These are phyloP conservation scores for Eptatretus burgeri DNA, from an alignment of 2,113 vertebrate genomes.

Conservation along the genomic window DNA sequence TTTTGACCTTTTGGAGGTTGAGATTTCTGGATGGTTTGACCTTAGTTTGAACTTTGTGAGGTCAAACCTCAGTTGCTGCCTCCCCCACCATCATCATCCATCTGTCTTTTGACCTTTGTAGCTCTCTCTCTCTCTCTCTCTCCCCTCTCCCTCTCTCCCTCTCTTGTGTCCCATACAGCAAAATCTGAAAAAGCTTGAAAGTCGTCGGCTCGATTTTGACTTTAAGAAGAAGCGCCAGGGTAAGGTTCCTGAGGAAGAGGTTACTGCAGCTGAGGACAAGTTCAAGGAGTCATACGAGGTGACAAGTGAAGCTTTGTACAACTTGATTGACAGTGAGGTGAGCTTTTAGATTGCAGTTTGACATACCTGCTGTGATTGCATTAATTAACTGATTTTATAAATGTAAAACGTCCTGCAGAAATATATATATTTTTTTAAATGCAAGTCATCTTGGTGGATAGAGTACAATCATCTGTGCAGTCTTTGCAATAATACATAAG, in stretches of 20 bases:
- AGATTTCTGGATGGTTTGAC: too few relatives aligned
- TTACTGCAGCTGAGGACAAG: conserved; percentile 61
- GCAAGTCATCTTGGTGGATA: too few relatives aligned
- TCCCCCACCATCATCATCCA: too few relatives aligned
- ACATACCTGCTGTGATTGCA: conserved; percentile 16
- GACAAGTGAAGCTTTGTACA: conserved; percentile 76
- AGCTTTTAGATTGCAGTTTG: conserved; percentile 16
- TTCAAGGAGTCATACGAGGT: conserved; percentile 82
- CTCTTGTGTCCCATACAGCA: conserved; percentile 19
- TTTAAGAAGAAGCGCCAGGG: conserved; percentile 70
- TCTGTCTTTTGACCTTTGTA: too few relatives aligned
- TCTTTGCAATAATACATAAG: too few relatives aligned
- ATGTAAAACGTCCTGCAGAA: conserved; percentile 7
- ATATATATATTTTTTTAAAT: too few relatives aligned
- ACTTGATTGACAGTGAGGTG: conserved; percentile 85
- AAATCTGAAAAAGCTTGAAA: conserved; percentile 71
- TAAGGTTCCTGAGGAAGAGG: conserved; percentile 59
- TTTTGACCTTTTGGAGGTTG: too few relatives aligned
- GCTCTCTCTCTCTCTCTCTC: too few relatives aligned
- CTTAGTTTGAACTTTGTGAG: too few relatives aligned
- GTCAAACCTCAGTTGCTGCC: too few relatives aligned
- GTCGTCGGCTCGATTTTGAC: conserved; percentile 69
- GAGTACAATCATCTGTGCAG: too few relatives aligned
- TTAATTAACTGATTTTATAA: conserved; percentile 13
- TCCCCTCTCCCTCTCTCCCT: too few relatives aligned